Base-by-base conservation (phyloP, 2,888 invertebrate species). In the Portevinia maculata region DNA sequence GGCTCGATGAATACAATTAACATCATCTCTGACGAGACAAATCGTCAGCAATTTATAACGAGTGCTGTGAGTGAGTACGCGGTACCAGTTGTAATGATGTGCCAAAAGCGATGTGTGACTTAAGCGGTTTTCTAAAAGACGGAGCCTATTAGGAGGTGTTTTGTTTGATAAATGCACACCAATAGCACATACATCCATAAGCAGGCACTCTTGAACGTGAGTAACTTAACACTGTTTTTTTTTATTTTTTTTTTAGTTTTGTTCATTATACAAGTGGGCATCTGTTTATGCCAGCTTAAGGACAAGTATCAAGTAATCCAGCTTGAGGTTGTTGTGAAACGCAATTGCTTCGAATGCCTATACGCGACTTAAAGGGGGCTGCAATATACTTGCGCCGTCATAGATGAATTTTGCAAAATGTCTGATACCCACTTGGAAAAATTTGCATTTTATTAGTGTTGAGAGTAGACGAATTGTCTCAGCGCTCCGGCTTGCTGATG, bases 41-140 rank as follows among this genome's bases (percentile, higher is more conserved):
- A 75, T 81, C 64, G 81, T 70, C 81, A 65, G 76, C 52, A 70
- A 81, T 81, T 76, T 75, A 70, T 81, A 53, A 76, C 44, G 44
- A 79, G 69, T 41, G 53, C 48, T 65, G 65, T 71, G 79, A 69
- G 52, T 46, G 59, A 19, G 55, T 39, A 21, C 32, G 17, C 34
- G 28, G 52, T 65, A 46, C 44, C 24, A 46, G 39, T 59, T 21
- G 32, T 52, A 57, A 70, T 60, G 62, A 64, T 30, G 24, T 24
- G 24, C 24, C 24, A 24, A 24, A 24, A 24, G 24, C 24, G 24
- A 24, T 24, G 64, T 65, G 53, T 44, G 67, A 73, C 67, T 50
- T 41, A 8, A 69, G 62, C 34, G 62, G 57, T 74, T 28, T 79
- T 73, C 44, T 50, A 53, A 53, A 28, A 44, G 59, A 53, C 32